phyloP scores from a whole-genome alignment of 2,888 invertebrate genomes.

The Yponomeuta cagnagella region DNA sequence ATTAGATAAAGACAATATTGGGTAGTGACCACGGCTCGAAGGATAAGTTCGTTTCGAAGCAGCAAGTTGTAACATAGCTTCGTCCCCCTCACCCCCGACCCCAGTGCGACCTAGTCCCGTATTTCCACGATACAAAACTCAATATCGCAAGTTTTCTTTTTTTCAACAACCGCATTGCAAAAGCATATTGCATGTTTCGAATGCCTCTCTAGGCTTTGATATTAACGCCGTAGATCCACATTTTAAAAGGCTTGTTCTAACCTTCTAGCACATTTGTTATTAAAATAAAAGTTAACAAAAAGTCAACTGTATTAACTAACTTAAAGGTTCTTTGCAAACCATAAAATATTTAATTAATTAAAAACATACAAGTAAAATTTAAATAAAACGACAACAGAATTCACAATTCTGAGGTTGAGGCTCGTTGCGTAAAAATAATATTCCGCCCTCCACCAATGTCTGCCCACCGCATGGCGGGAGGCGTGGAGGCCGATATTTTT shows the following conservation, averaged over 20 bases:
- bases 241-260: neutral
- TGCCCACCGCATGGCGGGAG: neutral
- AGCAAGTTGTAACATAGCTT: slow-evolving; percentile 14
- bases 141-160: slow-evolving; percentile 24
- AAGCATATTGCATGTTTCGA: slow-evolving; percentile 26
- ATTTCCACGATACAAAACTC: neutral
- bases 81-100: slow-evolving; percentile 7
- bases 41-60: slow-evolving; percentile 17
- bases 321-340: neutral
- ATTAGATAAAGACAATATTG: slow-evolving; percentile 17
- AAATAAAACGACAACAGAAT: slow-evolving; percentile 62
- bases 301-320: neutral
- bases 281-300: neutral
- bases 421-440: slow-evolving; percentile 64
- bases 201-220: neutral
- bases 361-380: slow-evolving; percentile 44
- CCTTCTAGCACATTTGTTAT: neutral
- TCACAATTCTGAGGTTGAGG: slow-evolving; percentile 58
- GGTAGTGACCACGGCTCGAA: slow-evolving; percentile 16
- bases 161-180: slow-evolving; percentile 29
- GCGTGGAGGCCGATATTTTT: slow-evolving; percentile 37
- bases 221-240: too few species aligned
- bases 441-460: slow-evolving; percentile 30
- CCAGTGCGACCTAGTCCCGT: neutral
- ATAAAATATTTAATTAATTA: slow-evolving; percentile 7